Conservation (phyloP, 2,113 vertebrate genomes). For the Gopherus flavomarginatus region DNA sequence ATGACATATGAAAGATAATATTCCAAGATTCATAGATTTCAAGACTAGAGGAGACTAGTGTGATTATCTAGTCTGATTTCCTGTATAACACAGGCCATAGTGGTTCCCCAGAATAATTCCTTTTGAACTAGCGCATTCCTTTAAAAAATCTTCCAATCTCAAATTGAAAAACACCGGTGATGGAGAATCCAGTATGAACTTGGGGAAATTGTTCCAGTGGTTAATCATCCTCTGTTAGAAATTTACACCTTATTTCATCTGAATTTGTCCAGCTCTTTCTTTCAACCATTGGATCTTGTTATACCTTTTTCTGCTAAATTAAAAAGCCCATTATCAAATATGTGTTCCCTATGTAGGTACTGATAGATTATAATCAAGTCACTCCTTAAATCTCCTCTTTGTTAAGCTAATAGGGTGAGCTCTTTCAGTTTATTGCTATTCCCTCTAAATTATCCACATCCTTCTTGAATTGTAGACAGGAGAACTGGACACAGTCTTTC, state of each 20-base stretch:
- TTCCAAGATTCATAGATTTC: neutral
- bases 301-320: neutral
- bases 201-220: neutral
- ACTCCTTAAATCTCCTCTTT: neutral
- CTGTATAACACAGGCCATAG: neutral
- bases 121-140: neutral
- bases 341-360: neutral
- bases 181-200: neutral
- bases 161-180: neutral
- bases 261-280: neutral
- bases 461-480: neutral
- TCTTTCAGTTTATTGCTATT: neutral
- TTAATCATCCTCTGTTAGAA: neutral
- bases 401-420: neutral
- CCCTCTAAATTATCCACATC: neutral
- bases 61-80: neutral
- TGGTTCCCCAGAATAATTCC: neutral
- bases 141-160: neutral
- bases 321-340: neutral
- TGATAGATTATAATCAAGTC: neutral
- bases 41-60: neutral
- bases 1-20: neutral
- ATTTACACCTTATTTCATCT: neutral
- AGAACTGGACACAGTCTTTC: neutral
- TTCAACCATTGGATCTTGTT: neutral